Percentiles rank a stretch among this genome's conserved stretches.
phyloP scores from a whole-genome alignment of 2,113 vertebrate species.

The Protomyctophum bolini region DNA sequence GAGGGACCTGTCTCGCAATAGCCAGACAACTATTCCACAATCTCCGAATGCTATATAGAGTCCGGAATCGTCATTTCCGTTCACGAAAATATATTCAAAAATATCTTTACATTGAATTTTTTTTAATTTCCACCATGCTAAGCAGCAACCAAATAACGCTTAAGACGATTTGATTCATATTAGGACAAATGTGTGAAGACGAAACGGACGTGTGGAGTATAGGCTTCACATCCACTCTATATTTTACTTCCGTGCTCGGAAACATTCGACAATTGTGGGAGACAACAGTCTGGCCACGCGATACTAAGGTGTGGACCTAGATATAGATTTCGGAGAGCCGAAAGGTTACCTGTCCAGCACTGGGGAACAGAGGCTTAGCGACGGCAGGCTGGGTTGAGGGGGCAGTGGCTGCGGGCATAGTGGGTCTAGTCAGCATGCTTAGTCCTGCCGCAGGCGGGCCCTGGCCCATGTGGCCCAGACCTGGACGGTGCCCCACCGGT shows the following conservation, averaged over 20 bases:
- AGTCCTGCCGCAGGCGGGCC: conserved; percentile 78
- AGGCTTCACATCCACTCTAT: too few relatives aligned
- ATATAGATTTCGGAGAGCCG: too few relatives aligned
- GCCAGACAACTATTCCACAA: too few relatives aligned
- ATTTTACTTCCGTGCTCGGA: too few relatives aligned
- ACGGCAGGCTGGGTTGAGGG: conserved; percentile 84
- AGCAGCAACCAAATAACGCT: neutral
- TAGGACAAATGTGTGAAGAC: conserved; percentile 20
- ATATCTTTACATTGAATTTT: neutral
- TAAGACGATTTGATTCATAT: neutral
- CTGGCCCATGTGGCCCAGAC: conserved; percentile 87
- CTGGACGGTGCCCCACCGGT: conserved; percentile 83
- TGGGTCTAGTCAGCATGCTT: conserved; percentile 84
- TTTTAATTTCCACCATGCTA: too few relatives aligned
- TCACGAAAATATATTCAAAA: too few relatives aligned
- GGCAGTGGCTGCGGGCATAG: conserved; percentile 61
- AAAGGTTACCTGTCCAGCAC: conserved; percentile 88
- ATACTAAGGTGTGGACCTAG: too few relatives aligned
- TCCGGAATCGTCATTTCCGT: too few relatives aligned
- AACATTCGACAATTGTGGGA: too few relatives aligned
- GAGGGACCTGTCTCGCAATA: neutral
- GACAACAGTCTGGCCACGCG: too few relatives aligned
- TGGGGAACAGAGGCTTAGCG: conserved; percentile 93
- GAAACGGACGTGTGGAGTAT: too few relatives aligned
- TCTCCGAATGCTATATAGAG: too few relatives aligned